A percentile compares a stretch with the other conserved stretches of the same genome.
These are phyloP conservation scores for Cetoscarus ocellatus DNA, from an alignment of 2,797 vertebrate species.

Conservation along the genomic window DNA sequence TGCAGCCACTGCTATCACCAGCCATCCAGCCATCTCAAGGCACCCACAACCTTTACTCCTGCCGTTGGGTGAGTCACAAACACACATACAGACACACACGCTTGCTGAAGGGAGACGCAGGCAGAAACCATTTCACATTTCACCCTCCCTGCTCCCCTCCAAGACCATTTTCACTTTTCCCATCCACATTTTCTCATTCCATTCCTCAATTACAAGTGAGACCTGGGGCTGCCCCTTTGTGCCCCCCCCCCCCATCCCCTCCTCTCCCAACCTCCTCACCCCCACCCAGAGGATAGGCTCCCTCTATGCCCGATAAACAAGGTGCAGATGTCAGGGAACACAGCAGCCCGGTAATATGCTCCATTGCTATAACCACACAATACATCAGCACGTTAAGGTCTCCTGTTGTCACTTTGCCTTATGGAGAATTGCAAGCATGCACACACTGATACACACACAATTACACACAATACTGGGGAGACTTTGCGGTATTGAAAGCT, in stretches of 20 bases:
- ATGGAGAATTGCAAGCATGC: conserved; percentile 15
- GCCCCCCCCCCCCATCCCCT: background rate
- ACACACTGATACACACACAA: background rate
- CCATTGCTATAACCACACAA: conserved; percentile 13
- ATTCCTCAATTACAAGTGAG: conserved; percentile 64
- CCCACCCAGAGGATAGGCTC: conserved; percentile 31
- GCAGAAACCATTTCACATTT: conserved; percentile 48
- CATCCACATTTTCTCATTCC: conserved; percentile 65
- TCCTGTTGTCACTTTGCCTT: conserved; percentile 40
- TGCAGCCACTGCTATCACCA: conserved; percentile 21
- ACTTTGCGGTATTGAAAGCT: conserved; percentile 40
- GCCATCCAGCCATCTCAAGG: conserved; percentile 29
- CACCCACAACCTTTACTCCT: conserved; percentile 24
- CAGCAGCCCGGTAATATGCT: conserved; percentile 37
- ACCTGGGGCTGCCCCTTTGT: conserved; percentile 37
- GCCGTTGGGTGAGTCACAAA: conserved; percentile 7
- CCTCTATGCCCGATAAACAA: conserved; percentile 57
- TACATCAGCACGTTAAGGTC: conserved; percentile 31
- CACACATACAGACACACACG: conserved; percentile 22
- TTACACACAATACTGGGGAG: conserved; percentile 20
- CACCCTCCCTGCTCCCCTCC: conserved; percentile 18
- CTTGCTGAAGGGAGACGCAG: background rate
- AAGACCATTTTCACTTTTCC: conserved; percentile 51
- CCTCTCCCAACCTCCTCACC: background rate
- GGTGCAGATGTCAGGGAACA: conserved; percentile 52